Evolutionary conservation across 2,888 invertebrate species (phyloP), one percentile per base, ranked within the genome.

Genomic region (Ophioninae sp.): DNA sequence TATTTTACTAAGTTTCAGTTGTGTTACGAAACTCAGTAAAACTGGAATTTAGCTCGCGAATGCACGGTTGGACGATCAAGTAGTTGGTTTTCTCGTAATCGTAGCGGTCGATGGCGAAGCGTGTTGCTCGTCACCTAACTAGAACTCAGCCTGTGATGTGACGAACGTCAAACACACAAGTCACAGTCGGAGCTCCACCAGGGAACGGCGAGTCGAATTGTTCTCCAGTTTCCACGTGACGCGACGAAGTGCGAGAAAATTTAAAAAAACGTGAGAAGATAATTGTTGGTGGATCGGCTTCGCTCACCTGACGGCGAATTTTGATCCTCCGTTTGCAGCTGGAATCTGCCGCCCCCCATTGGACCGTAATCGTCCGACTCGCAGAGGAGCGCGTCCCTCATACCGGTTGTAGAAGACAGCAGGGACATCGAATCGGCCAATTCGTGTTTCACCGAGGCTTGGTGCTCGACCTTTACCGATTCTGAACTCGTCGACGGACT

Each of bases 131-230:
- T 88, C 88, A 92, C 96, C 94, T 93, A 97, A 96, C 96, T 97
- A 97, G 97, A 97, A 97, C 97, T 97, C 97, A 97, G 97, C 97
- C 97, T 97, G 97, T 97, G 97, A 97, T 97, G 97, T 96, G 97
- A 95, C 88, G 17, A 13, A 50, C 50, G 88, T 87, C 87, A 88
- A 93, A 93, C 92, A 95, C 96, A 97, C 97, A 96, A 94, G 95
- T 96, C 97, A 96, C 97, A 96, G 96, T 93, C 94, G 94, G 95
- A 96, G 96, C 94, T 94, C 97, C 95, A 95, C 95, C 93, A 93
- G 93, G 92, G 89, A 89, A 89, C 89, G 90, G 88, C 87, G 87
- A 90, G 20, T 62, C 50, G 75, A 39, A 74, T 56, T 50, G 39
- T 20, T 10, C 20, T 57, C n/a, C 23, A 1, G 10, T 50, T 64